Conservation (phyloP, 2,797 vertebrate genomes). For the Pseudochaenichthys georgianus region DNA sequence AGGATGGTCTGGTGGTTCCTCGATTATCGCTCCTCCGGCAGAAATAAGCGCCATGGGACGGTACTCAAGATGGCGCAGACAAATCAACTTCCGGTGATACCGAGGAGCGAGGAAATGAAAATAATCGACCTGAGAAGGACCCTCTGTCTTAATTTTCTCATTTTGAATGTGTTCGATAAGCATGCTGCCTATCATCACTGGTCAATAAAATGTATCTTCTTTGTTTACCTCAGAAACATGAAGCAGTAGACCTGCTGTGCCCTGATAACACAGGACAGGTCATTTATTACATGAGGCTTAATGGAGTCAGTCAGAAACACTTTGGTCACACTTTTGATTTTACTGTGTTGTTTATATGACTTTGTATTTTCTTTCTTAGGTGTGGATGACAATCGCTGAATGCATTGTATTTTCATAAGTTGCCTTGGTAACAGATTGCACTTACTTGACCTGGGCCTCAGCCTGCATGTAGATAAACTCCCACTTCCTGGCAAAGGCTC, state of each 20-base stretch:
- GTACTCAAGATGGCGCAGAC: no score
- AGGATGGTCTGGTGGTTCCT: no score
- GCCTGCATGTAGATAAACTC: conserved; percentile 99
- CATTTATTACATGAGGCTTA: conserved; percentile 15
- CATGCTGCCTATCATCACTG: not conserved
- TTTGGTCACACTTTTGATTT: conserved; percentile 4
- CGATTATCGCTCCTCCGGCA: no score
- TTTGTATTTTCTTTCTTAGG: conserved; percentile 20
- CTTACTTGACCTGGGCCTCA: conserved; percentile 99
- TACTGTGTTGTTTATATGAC: not conserved
- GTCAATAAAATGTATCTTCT: not conserved
- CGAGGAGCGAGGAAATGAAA: no score
- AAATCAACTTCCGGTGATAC: no score
- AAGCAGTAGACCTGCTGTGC: not conserved
- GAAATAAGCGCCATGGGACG: no score
- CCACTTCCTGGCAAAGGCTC: conserved; percentile 99
- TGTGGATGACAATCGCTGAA: conserved; percentile 36
- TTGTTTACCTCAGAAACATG: not conserved
- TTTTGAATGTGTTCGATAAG: not conserved
- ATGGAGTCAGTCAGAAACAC: conserved; percentile 27
- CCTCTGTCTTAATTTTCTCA: not conserved
- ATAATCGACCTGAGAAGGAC: no score
- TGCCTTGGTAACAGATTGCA: conserved; percentile 75
- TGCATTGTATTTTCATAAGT: conserved; percentile 44
- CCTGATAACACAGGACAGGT: not conserved